Conservation (phyloP, 2,888 invertebrate genomes). For the Sclerodermus sp. region DNA sequence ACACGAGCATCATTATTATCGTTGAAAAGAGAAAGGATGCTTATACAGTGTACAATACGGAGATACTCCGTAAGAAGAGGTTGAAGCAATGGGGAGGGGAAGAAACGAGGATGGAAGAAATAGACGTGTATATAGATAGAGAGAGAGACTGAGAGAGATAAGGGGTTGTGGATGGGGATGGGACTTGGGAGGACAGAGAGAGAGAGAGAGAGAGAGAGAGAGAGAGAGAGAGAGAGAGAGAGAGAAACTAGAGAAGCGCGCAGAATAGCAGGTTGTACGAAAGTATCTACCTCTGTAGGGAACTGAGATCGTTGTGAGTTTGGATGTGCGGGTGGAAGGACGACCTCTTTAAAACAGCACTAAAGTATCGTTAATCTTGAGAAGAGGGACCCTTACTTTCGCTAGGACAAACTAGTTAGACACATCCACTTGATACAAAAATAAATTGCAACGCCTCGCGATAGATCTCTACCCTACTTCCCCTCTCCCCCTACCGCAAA, state of each 20-base stretch:
- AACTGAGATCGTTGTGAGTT: slow-evolving; percentile 14
- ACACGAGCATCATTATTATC: too few species aligned
- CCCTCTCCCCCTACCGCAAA: background rate
- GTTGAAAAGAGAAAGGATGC: too few species aligned
- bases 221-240: too few species aligned
- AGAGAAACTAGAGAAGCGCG: slow-evolving; percentile 7
- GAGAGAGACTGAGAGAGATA: too few species aligned
- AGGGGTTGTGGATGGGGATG: too few species aligned
- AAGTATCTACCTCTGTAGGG: slow-evolving; percentile 23
- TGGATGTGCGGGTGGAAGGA: slow-evolving; percentile 25
- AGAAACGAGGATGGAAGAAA: too few species aligned
- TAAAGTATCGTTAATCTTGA: slow-evolving; percentile 57
- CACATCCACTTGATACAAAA: slow-evolving; percentile 55
- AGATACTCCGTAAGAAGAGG: too few species aligned
- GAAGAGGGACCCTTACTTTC: slow-evolving; percentile 48
- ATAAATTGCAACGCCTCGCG: slow-evolving; percentile 49
- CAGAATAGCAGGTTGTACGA: slow-evolving; percentile 30
- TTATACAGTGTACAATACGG: too few species aligned
- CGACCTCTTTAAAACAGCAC: slow-evolving; percentile 52
- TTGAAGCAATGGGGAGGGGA: too few species aligned
- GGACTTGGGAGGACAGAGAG: background rate
- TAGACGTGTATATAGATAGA: too few species aligned
- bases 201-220: background rate
- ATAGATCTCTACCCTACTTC: slow-evolving; percentile 40
- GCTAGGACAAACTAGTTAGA: slow-evolving; percentile 55